Evolutionary conservation across 2,113 vertebrate species (phyloP).

Genomic region (Sceloporus tristichus): DNA sequence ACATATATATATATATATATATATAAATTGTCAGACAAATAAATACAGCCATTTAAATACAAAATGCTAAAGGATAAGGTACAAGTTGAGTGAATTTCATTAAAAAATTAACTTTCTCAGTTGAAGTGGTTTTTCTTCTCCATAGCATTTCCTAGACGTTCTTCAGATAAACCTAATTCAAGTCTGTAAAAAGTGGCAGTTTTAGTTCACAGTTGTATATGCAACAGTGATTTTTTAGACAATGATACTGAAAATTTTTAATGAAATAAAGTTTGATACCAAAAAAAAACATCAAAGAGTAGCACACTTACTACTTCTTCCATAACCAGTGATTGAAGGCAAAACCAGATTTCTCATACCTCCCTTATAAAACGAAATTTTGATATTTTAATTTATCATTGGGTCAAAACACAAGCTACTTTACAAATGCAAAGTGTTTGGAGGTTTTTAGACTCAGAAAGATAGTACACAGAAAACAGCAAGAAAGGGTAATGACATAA

Average conservation of each 20-base stretch:
- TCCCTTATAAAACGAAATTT: not conserved
- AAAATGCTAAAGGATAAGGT: constrained; percentile 83
- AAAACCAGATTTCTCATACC: constrained; percentile 21
- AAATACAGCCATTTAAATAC: constrained; percentile 92
- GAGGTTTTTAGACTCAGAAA: not conserved
- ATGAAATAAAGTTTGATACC: constrained; percentile 47
- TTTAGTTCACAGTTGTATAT: constrained; percentile 77
- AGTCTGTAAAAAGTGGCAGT: constrained; percentile 74
- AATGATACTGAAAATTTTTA: constrained; percentile 5
- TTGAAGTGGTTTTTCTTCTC: constrained; percentile 70
- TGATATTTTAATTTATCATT: not conserved
- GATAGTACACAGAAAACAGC: not conserved
- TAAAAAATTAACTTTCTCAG: constrained; percentile 68
- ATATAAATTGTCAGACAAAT: constrained; percentile 84
- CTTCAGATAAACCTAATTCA: constrained; percentile 73
- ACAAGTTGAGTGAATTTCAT: constrained; percentile 70
- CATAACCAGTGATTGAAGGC: constrained; percentile 18
- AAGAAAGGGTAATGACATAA: not conserved
- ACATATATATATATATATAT: constrained; percentile 67
- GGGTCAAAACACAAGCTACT: constrained; percentile 6
- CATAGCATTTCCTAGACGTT: constrained; percentile 64
- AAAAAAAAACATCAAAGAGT: not conserved
- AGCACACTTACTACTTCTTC: constrained; percentile 31
- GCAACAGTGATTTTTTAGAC: constrained; percentile 67
- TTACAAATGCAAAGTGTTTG: constrained; percentile 11